Evolutionary conservation across 2,113 vertebrate species (phyloP), one percentile per base, ranked within the genome.

Genomic region (Thalassoma bifasciatum): DNA sequence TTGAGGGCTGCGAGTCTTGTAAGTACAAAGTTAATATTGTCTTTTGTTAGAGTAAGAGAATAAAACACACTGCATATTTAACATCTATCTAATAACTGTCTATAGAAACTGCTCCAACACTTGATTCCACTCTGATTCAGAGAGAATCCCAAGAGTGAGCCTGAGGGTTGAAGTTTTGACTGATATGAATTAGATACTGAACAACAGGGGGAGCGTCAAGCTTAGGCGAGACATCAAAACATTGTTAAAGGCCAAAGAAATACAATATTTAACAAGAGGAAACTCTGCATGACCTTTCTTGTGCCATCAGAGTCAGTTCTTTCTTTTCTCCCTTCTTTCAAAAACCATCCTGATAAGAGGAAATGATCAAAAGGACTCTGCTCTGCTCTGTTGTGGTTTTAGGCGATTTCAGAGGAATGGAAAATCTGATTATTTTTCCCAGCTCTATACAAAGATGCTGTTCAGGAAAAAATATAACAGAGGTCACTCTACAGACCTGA

Each of bases 1-100:
- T 67, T 0, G 86, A 58, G 84, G 94, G 95, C 82, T 90, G 87
- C 86, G 94, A 96, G 79, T 92, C 95, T 90, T 77, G 97, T 99
- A 90, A 96, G 96, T 94, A 67, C 30, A n/a, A 19, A 50, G 9
- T n/a, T 49, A 2, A 46, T 66, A 30, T 64, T n/a, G 4, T 5
- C 12, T 37, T 17, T 62, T 13, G 3, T 26, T 42, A 42, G 4
- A n/a, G n/a, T n/a, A n/a, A 30, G 6, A 30, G 30, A 30, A 6
- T 30, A 30, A 30, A 30, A 30, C 3, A 30, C 6, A 30, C 30
- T 30, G 3, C 44, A 19, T 5, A 19, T 66, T 1, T 24, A 34
- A 53, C 21, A 1, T 10, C 14, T 58, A 30, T 4, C 30, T 30
- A 30, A 6, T 30, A 30, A 30, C 30, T 30, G 30, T 30, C 30